These are phyloP conservation scores for Ceratosolen fusciceps DNA, from an alignment of 1,140 invertebrate species.

Conservation along the genomic window DNA sequence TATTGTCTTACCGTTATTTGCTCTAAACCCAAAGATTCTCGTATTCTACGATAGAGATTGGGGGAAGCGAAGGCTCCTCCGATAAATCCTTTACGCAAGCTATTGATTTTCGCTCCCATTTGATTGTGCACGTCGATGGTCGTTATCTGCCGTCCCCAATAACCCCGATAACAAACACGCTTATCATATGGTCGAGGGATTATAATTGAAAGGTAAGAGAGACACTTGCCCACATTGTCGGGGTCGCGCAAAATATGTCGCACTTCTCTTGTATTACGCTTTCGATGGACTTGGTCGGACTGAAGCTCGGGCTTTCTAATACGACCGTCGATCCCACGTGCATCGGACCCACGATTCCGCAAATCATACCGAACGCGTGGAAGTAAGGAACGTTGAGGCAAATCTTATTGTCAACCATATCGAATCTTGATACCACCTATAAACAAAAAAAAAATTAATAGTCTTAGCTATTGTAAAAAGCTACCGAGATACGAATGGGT, in stretches of 20 bases:
- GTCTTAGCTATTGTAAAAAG: too few relatives aligned
- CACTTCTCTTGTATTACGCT: conserved; percentile 82
- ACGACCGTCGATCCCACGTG: conserved; percentile 81
- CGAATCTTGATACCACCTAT: conserved; percentile 75
- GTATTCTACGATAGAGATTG: conserved; percentile 78
- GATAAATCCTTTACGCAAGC: conserved; percentile 76
- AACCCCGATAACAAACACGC: too few relatives aligned
- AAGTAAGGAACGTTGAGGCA: conserved; percentile 92
- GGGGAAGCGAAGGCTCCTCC: conserved; percentile 85
- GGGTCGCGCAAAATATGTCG: conserved; percentile 88
- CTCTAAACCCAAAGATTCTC: conserved; percentile 69
- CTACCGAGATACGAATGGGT: too few relatives aligned
- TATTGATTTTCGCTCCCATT: conserved; percentile 68
- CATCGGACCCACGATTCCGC: conserved; percentile 77
- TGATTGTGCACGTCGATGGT: conserved; percentile 67
- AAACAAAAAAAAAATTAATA: background rate
- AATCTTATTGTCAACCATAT: conserved; percentile 73
- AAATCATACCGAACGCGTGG: conserved; percentile 89
- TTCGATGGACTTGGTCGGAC: conserved; percentile 77
- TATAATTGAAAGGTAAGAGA: conserved; percentile 45
- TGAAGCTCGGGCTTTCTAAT: conserved; percentile 79
- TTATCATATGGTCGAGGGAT: too few relatives aligned
- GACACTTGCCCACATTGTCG: conserved; percentile 97
- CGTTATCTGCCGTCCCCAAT: conserved; percentile 55
- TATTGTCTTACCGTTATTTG: conserved; percentile 66